phyloP scores from a whole-genome alignment of 2,888 invertebrate genomes.

The Anthoptus insignis region DNA sequence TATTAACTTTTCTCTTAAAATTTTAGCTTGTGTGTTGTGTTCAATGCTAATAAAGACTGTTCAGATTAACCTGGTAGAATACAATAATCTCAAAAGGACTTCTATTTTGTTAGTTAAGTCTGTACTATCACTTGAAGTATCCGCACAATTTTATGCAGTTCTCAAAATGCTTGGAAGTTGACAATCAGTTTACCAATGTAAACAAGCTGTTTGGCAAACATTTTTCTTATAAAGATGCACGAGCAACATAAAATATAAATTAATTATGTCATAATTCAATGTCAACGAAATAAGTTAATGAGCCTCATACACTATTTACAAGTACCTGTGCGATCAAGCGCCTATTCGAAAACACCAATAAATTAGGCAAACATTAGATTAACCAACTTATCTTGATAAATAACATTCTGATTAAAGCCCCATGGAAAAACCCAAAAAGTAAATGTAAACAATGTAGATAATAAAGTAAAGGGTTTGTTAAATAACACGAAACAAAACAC shows the following conservation, averaged over 20 bases:
- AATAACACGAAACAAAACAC: too few relatives aligned
- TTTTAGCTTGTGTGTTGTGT: neutral
- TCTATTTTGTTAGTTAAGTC: too few relatives aligned
- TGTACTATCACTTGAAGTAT: too few relatives aligned
- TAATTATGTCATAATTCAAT: neutral
- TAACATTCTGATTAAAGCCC: neutral
- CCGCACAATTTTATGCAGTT: too few relatives aligned
- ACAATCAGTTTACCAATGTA: too few relatives aligned
- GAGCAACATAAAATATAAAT: neutral
- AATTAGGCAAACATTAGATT: constrained; percentile 13
- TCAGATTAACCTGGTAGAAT: neutral
- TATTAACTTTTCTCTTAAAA: neutral
- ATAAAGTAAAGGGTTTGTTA: too few relatives aligned
- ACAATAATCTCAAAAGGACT: neutral
- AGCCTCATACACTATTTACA: neutral
- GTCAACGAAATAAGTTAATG: constrained; percentile 1
- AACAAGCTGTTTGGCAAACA: too few relatives aligned
- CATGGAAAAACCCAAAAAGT: neutral
- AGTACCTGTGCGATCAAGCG: constrained; percentile 2
- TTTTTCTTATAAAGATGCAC: too few relatives aligned
- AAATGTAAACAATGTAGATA: too few relatives aligned
- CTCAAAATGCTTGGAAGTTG: too few relatives aligned
- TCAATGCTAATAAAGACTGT: neutral
- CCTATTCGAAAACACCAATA: constrained; percentile 6
- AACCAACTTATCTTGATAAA: constrained; percentile 12